Conservation (phyloP, 2,113 vertebrate species). For the Microcebus griseorufus region DNA sequence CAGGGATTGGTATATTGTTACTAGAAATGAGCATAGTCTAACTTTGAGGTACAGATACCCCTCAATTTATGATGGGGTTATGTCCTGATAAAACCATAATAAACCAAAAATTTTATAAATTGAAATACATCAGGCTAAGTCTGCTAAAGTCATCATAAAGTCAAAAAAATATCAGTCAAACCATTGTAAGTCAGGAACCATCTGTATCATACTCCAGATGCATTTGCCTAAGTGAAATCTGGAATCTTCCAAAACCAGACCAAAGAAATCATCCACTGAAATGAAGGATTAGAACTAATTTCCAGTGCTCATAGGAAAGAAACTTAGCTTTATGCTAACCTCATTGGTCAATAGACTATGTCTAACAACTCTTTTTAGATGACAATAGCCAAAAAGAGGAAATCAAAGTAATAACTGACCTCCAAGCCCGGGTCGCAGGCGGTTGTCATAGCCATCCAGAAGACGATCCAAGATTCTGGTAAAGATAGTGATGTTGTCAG, state of each 20-base stretch:
- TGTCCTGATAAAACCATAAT: background rate
- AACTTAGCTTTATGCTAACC: constrained; percentile 9
- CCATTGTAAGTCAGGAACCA: background rate
- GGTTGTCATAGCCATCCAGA: constrained; percentile 97
- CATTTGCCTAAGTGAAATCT: constrained; percentile 5
- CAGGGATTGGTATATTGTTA: background rate
- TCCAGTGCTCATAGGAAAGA: background rate
- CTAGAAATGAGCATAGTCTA: background rate
- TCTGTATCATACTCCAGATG: background rate
- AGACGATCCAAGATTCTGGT: constrained; percentile 97
- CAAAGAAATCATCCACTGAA: background rate
- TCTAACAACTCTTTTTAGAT: background rate
- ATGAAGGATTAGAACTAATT: background rate
- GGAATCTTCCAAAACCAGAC: constrained; percentile 28
- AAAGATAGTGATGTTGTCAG: constrained; percentile 98
- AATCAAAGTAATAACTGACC: constrained; percentile 78
- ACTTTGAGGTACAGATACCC: background rate
- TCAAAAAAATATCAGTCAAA: background rate
- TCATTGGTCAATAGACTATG: background rate
- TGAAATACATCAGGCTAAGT: background rate
- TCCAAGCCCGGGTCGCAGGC: constrained; percentile 93
- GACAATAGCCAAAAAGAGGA: background rate
- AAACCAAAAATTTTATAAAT: background rate
- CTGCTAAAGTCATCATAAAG: background rate
- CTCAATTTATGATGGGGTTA: background rate